Conservation (phyloP, 2,888 invertebrate genomes). For the Cephalotes varians region DNA sequence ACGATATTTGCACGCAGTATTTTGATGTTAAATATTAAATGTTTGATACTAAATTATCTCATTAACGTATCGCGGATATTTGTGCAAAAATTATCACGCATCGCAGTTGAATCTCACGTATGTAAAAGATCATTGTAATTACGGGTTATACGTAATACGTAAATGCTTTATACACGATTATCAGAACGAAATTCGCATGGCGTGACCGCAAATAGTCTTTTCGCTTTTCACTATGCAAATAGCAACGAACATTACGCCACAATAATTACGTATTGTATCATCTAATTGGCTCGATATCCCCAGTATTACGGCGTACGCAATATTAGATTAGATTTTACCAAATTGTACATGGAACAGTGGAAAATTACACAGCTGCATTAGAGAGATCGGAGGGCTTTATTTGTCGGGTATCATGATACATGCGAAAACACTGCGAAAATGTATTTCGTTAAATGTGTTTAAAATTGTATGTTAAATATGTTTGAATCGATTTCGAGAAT, state of each 20-base stretch:
- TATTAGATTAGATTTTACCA: conserved; percentile 71
- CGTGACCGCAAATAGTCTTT: conserved; percentile 44
- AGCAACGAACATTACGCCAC: conserved; percentile 46
- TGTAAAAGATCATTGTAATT: conserved; percentile 4
- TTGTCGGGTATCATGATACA: conserved; percentile 18
- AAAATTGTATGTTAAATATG: too few species aligned
- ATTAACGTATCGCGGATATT: neutral
- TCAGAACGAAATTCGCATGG: conserved; percentile 30
- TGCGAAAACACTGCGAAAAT: conserved; percentile 41
- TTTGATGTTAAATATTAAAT: conserved; percentile 4
- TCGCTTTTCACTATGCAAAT: conserved; percentile 44
- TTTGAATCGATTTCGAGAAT: conserved; percentile 11
- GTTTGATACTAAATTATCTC: conserved; percentile 15
- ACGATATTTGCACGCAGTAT: neutral
- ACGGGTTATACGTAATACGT: neutral
- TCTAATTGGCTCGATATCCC: conserved; percentile 55
- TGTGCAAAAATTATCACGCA: neutral
- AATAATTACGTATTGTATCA: conserved; percentile 55
- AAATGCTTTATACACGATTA: conserved; percentile 28
- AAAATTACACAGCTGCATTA: conserved; percentile 62
- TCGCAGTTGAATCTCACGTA: neutral
- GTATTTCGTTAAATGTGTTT: conserved; percentile 22
- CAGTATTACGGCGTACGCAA: conserved; percentile 54
- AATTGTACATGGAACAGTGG: conserved; percentile 58
- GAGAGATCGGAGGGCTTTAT: conserved; percentile 33